Evolutionary conservation across 2,797 vertebrate species (phyloP), one percentile per base, ranked within the genome.

Genomic region (Melanogrammus aeglefinus): DNA sequence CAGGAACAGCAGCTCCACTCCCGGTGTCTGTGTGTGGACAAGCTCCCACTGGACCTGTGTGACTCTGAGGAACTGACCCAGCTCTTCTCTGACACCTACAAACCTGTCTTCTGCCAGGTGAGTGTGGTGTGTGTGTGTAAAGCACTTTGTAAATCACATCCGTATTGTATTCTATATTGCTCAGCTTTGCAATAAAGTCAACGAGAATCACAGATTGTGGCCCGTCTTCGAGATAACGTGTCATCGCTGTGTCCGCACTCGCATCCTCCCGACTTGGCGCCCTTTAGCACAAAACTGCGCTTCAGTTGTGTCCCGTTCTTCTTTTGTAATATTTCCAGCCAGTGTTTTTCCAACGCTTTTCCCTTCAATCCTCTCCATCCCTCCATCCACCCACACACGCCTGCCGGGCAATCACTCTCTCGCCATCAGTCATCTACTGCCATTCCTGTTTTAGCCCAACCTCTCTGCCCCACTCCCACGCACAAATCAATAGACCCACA

Each of bases 31-130:
- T 98, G 96, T 75, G 93, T 99, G 77, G 96, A 97, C 86, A 96
- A 96, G 77, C 91, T 99, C 73, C 96, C 96, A 0, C 90, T 92
- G 72, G 96, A 97, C 93, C 95, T 91, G 1, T 90, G 93, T 7
- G 95, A 97, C 86, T 94, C 95, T 0, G 95, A 98, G 4, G 96
- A 97, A 79, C 94, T 99, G 77, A 86, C 94, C 24, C 94, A 96
- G 35, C 87, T 95, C 47, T 97, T 99, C 91, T 98, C 97, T 6
- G 88, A 94, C 1, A 93, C 94, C 72, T 96, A 97, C 92, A 97
- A 96, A 85, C 97, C 97, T 0, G 89, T 98, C 77, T 99, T 99
- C 94, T 98, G 96, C 91, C 97, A 99, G 96, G 98, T 99, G 92
- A 3, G 94, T n/a, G 7, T 2, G 57, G 47, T 63, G 57, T 63